Evolutionary conservation across 2,113 vertebrate genomes (phyloP).

Genomic region (Urocynchramus pylzowi): DNA sequence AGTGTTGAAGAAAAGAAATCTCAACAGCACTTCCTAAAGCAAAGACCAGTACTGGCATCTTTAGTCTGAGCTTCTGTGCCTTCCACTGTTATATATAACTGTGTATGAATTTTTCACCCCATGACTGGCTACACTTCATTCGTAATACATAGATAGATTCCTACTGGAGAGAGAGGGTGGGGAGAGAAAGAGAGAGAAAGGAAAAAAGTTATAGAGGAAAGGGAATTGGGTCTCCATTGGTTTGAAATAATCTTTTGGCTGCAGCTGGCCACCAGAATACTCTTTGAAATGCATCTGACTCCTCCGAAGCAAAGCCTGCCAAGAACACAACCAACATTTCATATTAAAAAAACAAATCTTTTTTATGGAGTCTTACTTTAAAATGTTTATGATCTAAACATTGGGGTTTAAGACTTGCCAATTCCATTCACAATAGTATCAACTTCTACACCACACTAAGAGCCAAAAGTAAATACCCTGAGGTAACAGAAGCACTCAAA

Average conservation of each 20-base stretch:
- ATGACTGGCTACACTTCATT: background rate
- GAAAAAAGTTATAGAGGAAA: background rate
- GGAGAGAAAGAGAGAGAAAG: background rate
- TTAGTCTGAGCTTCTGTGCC: background rate
- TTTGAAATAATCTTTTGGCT: constrained; percentile 40
- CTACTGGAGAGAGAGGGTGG: background rate
- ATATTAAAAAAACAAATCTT: constrained; percentile 10
- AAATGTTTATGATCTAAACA: constrained; percentile 62
- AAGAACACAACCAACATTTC: constrained; percentile 53
- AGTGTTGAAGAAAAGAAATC: background rate
- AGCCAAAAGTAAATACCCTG: constrained; percentile 39
- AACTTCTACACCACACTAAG: background rate
- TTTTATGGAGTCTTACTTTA: constrained; percentile 30
- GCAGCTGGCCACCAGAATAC: background rate
- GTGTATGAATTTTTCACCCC: constrained; percentile 1
- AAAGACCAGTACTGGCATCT: background rate
- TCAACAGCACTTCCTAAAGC: background rate
- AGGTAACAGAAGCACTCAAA: constrained; percentile 13
- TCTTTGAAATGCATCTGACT: constrained; percentile 17
- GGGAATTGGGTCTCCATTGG: background rate
- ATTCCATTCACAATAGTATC: constrained; percentile 12
- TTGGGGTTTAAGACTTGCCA: constrained; percentile 39
- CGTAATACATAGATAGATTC: background rate
- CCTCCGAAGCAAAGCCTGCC: constrained; percentile 23
- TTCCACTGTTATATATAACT: background rate